Base-by-base conservation (phyloP, 1,140 invertebrate species). In the Manduca sexta region DNA sequence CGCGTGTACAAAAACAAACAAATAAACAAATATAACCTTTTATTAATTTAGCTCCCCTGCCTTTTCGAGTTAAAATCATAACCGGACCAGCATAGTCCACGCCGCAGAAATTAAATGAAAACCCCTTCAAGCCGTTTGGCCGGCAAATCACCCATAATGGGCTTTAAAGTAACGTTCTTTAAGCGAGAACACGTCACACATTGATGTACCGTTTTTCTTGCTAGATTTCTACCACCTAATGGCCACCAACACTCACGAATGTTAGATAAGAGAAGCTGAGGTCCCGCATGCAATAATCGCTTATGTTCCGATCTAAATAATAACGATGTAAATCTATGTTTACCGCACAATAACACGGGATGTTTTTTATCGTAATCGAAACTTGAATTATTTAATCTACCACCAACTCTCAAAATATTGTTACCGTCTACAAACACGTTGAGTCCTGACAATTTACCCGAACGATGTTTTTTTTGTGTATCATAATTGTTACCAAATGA, bases 401-500 rank as follows among this genome's bases (percentile, higher is more conserved):
- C 46, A n/a, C 52, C 52, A n/a, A 54, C 52, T n/a, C 52, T 31
- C 1, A 54, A 38, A 29, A 54, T 33, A 17, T 45, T n/a, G 29
- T 37, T 2, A 1, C 37, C 11, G 14, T 56, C 53, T 14, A 56
- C 6, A 42, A 50, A 50, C 12, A 48, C 8, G 33, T 44, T 45
- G 8, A 5, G 4, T 26, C 8, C 8, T 26, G 4, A 26, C 8
- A 26, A 3, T 26, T 26, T 26, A 26, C 0, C 0, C n/a, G n/a
- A n/a, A n/a, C n/a, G n/a, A n/a, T n/a, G n/a, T n/a, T n/a, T n/a
- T n/a, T n/a, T n/a, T n/a, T n/a, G n/a, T n/a, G n/a, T n/a, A 26
- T 26, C 4, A 26, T 26, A 26, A 5, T 26, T 8, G 8, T 26
- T 8, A 8, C 8, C 4, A 26, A 26, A 26, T 8, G 21, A 26